phyloP scores from a whole-genome alignment of 2,797 vertebrate species.

The Micropoecilia bifurca region DNA sequence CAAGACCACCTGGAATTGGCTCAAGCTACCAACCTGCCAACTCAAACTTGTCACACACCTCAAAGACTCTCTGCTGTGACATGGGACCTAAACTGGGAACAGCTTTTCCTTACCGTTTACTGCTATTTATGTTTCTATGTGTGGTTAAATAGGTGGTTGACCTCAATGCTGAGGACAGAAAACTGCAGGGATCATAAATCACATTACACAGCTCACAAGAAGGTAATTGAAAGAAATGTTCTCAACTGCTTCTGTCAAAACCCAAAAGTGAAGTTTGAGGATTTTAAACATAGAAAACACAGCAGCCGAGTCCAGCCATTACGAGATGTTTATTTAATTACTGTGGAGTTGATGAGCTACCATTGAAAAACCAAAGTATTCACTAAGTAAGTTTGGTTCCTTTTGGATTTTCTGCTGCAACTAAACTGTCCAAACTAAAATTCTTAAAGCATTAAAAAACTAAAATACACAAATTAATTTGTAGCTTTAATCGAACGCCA shows the following conservation, averaged over 20 bases:
- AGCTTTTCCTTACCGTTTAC: slow-evolving; percentile 40
- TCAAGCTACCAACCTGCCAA: slow-evolving; percentile 46
- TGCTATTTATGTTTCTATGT: slow-evolving; percentile 39
- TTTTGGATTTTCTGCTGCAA: slow-evolving; percentile 12
- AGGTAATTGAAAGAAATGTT: slow-evolving; percentile 60
- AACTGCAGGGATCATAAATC: slow-evolving; percentile 66
- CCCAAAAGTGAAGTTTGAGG: slow-evolving; percentile 31
- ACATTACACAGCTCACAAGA: slow-evolving; percentile 60
- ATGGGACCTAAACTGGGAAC: slow-evolving; percentile 29
- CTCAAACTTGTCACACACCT: slow-evolving; percentile 34
- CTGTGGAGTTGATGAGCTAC: slow-evolving; percentile 59
- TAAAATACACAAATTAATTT: slow-evolving; percentile 63
- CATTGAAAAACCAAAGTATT: slow-evolving; percentile 66
- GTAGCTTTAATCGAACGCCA: slow-evolving; percentile 15
- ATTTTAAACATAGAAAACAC: slow-evolving; percentile 59
- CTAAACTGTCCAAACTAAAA: not conserved
- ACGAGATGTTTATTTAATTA: slow-evolving; percentile 70
- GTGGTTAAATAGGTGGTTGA: slow-evolving; percentile 41
- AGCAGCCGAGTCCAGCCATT: slow-evolving; percentile 51
- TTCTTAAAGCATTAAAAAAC: not conserved
- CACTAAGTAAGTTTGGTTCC: slow-evolving; percentile 32
- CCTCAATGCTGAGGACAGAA: slow-evolving; percentile 45
- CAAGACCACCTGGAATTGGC: slow-evolving; percentile 38
- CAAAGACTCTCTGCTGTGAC: slow-evolving; percentile 36
- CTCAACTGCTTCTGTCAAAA: slow-evolving; percentile 63